Conservation (phyloP, 2,797 vertebrate genomes). For the Cryptoblepharus egeriae region DNA sequence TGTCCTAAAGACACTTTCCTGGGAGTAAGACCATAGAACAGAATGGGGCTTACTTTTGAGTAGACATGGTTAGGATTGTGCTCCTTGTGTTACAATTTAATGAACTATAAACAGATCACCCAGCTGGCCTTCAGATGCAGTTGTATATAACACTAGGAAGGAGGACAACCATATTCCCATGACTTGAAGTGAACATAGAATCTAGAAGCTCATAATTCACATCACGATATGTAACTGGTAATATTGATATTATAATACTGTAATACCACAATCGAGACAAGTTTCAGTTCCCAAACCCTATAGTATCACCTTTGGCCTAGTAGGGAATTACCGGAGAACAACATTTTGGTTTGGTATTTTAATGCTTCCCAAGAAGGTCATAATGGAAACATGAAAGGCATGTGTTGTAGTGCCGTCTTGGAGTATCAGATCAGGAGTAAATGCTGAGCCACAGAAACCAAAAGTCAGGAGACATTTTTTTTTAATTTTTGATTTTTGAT, state of each 20-base stretch:
- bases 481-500: not conserved
- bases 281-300: not conserved
- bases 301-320: not conserved
- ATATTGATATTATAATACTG: not conserved
- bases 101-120: not conserved
- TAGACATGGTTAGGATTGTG: too few relatives aligned
- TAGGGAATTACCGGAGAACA: not conserved
- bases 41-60: too few relatives aligned
- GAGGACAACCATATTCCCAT: not conserved
- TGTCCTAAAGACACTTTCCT: too few relatives aligned
- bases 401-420: not conserved
- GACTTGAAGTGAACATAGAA: not conserved
- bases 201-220: not conserved
- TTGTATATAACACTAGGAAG: not conserved
- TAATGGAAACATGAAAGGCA: not conserved
- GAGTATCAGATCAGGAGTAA: not conserved
- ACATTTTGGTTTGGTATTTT: conserved; percentile 1
- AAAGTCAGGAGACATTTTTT: not conserved
- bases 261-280: not conserved
- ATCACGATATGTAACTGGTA: not conserved
- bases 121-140: not conserved
- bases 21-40: too few relatives aligned
- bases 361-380: not conserved
- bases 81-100: not conserved
- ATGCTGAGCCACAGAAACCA: not conserved